Evolutionary conservation across 2,113 vertebrate genomes (phyloP).

Genomic region (Takifugu flavidus): DNA sequence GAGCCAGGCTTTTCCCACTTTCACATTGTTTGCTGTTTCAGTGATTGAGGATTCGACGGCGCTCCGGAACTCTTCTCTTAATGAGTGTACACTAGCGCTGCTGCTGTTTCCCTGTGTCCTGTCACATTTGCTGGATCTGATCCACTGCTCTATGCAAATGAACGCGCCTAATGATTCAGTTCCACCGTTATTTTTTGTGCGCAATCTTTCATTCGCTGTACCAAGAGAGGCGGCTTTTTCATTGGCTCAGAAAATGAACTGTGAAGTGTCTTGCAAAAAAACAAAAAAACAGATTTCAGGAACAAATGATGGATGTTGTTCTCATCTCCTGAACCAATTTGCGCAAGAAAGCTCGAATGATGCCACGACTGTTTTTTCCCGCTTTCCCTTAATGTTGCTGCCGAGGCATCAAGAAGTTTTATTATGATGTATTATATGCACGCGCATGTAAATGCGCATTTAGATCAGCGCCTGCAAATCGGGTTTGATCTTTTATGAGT

Average conservation of each 20-base stretch:
- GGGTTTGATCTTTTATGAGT: too few species aligned
- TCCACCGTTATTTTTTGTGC: constrained; percentile 44
- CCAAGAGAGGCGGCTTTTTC: constrained; percentile 40
- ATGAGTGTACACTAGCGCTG: not conserved
- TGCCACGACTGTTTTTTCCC: constrained; percentile 17
- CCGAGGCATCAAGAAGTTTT: constrained; percentile 20
- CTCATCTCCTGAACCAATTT: constrained; percentile 49
- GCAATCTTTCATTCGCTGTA: constrained; percentile 26
- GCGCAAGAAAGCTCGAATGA: constrained; percentile 27
- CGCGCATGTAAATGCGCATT: too few species aligned
- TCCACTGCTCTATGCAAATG: constrained; percentile 42
- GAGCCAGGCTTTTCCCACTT: constrained; percentile 35
- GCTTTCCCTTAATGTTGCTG: constrained; percentile 24
- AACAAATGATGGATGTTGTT: constrained; percentile 49
- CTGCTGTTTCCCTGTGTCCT: not conserved
- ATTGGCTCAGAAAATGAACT: constrained; percentile 52
- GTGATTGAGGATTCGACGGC: constrained; percentile 44
- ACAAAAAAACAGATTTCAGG: constrained; percentile 17
- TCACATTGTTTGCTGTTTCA: constrained; percentile 22
- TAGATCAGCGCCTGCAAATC: too few species aligned
- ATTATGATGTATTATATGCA: not conserved
- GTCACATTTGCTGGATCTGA: constrained; percentile 23
- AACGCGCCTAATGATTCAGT: constrained; percentile 48
- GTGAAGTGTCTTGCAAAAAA: constrained; percentile 17
- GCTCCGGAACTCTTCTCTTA: constrained; percentile 12